phyloP scores from a whole-genome alignment of 2,797 vertebrate genomes.

The Arrhamphus sclerolepis region DNA sequence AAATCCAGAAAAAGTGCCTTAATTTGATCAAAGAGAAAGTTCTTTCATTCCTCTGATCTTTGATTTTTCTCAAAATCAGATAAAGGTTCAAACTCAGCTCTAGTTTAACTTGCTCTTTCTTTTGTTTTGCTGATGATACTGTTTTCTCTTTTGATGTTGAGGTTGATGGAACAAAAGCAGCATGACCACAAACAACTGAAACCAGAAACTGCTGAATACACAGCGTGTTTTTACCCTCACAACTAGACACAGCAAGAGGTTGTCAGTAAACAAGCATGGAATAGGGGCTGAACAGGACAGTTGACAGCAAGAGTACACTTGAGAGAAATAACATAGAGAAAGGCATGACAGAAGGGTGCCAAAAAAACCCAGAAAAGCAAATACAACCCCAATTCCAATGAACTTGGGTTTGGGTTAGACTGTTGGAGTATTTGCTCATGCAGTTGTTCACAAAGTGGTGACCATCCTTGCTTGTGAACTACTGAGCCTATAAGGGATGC shows the following conservation, averaged over 20 bases:
- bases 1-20: not conserved
- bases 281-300: conserved; percentile 40
- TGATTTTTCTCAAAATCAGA: conserved; percentile 32
- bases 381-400: no score
- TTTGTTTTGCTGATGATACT: conserved; percentile 31
- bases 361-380: no score
- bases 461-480: no score
- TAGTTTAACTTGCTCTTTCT: conserved; percentile 3
- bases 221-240: conserved; percentile 45
- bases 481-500: no score
- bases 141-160: conserved; percentile 44
- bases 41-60: not conserved
- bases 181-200: conserved; percentile 44
- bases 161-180: conserved; percentile 33
- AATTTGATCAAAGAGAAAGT: not conserved
- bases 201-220: conserved; percentile 20
- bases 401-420: no score
- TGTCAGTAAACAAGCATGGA: conserved; percentile 61
- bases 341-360: not conserved
- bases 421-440: no score
- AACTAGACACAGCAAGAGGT: conserved; percentile 16
- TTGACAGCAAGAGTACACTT: not conserved
- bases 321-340: not conserved
- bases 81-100: not conserved
- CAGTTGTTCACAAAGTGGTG: no score